Conservation (phyloP, 2,113 vertebrate genomes). For the Opisthocomus hoazin region DNA sequence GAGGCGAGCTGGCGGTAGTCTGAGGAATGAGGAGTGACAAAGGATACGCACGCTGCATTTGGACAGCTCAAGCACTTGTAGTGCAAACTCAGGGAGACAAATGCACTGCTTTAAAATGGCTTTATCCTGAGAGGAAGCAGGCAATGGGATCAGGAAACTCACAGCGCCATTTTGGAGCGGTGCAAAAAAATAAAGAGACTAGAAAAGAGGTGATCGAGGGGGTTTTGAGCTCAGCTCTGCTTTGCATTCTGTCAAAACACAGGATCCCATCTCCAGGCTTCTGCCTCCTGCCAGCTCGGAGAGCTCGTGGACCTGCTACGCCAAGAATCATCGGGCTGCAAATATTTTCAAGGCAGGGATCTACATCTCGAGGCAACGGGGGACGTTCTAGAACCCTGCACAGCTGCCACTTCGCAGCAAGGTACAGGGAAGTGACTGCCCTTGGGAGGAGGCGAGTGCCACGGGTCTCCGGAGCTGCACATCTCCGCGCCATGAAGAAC, state of each 20-base stretch:
- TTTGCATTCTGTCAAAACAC: background rate
- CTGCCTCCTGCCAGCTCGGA: background rate
- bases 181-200: background rate
- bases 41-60: background rate
- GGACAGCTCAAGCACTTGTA: background rate
- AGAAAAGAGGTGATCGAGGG: background rate
- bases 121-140: background rate
- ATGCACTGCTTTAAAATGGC: background rate
- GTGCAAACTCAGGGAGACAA: background rate
- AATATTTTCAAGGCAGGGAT: slow-evolving; percentile 18
- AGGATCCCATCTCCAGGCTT: background rate
- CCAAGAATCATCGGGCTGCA: background rate
- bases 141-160: background rate
- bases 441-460: background rate
- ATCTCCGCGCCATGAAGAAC: background rate
- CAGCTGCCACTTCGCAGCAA: slow-evolving; percentile 24
- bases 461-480: background rate
- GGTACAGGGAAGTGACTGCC: slow-evolving; percentile 33
- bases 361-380: slow-evolving; percentile 11
- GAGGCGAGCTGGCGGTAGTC: background rate
- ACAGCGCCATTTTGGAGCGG: too few relatives aligned
- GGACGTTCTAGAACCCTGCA: slow-evolving; percentile 24
- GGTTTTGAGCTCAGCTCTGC: background rate
- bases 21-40: background rate
- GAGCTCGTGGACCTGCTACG: background rate